phyloP scores from a whole-genome alignment of 2,113 vertebrate species.

The Cyphotilapia sp. region DNA sequence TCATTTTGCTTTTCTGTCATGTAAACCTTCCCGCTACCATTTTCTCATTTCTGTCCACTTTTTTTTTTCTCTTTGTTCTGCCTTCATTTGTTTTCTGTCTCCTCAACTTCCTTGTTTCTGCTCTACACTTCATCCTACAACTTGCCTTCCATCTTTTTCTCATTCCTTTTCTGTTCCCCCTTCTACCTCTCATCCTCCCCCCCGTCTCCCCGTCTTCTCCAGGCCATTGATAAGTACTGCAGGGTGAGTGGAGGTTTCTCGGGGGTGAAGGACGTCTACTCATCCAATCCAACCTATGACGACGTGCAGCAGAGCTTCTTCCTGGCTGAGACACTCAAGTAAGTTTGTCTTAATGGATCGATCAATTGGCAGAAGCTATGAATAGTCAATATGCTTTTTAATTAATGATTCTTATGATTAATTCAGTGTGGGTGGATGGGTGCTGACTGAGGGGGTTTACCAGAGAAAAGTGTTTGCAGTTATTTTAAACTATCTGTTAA shows the following conservation, averaged over 20 bases:
- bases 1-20: neutral
- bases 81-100: neutral
- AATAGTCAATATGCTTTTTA: neutral
- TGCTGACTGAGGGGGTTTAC: neutral
- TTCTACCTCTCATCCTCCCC: neutral
- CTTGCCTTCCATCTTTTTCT: neutral
- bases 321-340: slow-evolving; percentile 98
- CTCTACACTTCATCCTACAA: neutral
- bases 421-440: neutral
- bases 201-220: neutral
- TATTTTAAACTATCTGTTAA: neutral
- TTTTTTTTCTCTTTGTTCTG: too few species aligned
- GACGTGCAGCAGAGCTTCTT: slow-evolving; percentile 99
- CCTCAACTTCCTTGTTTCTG: neutral
- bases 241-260: slow-evolving; percentile 94
- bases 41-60: neutral
- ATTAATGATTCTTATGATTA: neutral
- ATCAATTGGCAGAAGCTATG: neutral
- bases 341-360: slow-evolving; percentile 37
- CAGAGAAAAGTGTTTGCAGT: neutral
- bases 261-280: slow-evolving; percentile 96
- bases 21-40: neutral
- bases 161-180: neutral
- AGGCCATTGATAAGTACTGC: slow-evolving; percentile 98
- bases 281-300: slow-evolving; percentile 88